Evolutionary conservation across 2,888 invertebrate genomes (phyloP), one percentile per base, ranked within the genome.

Genomic region (Seladonia tumulorum): DNA sequence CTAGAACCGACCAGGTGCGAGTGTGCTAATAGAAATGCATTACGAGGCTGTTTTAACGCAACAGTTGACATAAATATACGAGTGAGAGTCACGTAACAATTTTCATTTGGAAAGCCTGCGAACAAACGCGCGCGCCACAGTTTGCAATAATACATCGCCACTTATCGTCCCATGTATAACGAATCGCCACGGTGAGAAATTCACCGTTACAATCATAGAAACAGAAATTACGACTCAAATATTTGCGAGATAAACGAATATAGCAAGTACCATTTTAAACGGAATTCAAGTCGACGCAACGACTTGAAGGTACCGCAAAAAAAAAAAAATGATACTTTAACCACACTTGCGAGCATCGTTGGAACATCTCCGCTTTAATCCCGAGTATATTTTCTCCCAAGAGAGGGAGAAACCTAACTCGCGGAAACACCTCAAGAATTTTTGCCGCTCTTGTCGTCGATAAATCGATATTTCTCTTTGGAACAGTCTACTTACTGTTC

Each of bases 361-460:
- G 25, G 60, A 25, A 72, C 16, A 76, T 25, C 81, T n/a, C 75
- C 18, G n/a, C 42, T 79, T 76, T 73, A 72, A 76, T 45, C 70
- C 18, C 42, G 42, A 29, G 75, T 72, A 68, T 45, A 76, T 77
- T 35, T 63, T 25, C 45, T 22, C 22, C 1, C 22, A 12, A 22
- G 7, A 53, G 35, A 53, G 47, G 29, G 53, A 45, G 22, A 18
- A 79, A 79, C 72, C 45, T 72, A 63, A 83, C 79, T 88, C 72
- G n/a, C 70, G 53, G 68, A 66, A 70, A 68, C 77, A 68, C 60
- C 53, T 60, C 14, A 25, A 66, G 75, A 68, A 88, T 82, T 68
- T 74, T 81, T 73, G 45, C 76, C 73, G 47, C 72, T 53, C 71
- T 47, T 73, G 73, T 71, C 78, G 42, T 7, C 35, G 29, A 83